Evolutionary conservation across 2,888 invertebrate species (phyloP), one percentile per base, ranked within the genome.

Genomic region (Hesperia comma): DNA sequence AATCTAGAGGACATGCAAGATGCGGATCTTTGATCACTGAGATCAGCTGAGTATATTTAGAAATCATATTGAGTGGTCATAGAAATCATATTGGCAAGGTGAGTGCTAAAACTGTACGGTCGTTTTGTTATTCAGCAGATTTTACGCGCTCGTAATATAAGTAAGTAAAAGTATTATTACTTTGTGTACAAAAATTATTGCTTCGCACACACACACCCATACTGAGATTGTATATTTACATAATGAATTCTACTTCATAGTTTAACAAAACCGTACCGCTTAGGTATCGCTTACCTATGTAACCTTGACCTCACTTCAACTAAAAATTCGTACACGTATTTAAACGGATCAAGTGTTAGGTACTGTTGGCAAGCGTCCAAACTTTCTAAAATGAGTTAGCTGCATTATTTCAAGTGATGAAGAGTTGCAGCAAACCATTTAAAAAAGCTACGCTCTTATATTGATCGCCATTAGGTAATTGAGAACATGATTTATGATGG

Each of bases 351-450:
- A 84, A 79, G 57, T 80, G 81, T 84, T 91, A n/a, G n/a, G n/a
- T n/a, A 26, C 26, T 26, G 26, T 26, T 26, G 90, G 90, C 87
- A 68, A 72, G 67, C 74, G 71, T 80, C 88, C 91, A 90, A 85
- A 83, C 85, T 87, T 88, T 87, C 85, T 85, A 86, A 87, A 86
- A 85, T 82, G 76, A 81, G 79, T 81, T 81, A 84, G 78, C 80
- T 86, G 85, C 84, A 87, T 82, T 77, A 80, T 81, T 82, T 88
- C 84, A 85, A 88, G 87, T 85, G 74, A 74, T 74, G 72, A 74
- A 70, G 70, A 74, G 68, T 69, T 77, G 76, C 75, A 77, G 73
- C 74, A 72, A 67, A 70, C 67, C 63, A 71, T 77, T 75, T 78
- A 74, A 76, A 78, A 77, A 76, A 73, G 73, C 70, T 68, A 64